These are phyloP conservation scores for Desoria tigrina DNA, from an alignment of 2,888 invertebrate species.

Conservation along the genomic window DNA sequence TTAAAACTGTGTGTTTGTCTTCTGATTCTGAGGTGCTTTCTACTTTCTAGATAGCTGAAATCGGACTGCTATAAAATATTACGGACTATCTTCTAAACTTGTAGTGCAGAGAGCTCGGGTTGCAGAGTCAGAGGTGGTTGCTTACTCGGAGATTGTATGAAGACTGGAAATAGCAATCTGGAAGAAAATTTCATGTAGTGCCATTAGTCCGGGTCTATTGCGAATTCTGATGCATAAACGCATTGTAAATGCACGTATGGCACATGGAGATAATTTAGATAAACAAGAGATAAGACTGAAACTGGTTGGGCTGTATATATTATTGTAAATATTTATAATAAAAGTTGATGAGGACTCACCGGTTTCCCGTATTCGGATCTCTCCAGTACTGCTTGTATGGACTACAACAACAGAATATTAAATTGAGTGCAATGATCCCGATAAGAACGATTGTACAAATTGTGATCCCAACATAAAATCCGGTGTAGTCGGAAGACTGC, in stretches of 20 bases:
- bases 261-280: too few species aligned
- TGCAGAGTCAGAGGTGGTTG: slow-evolving; percentile 66
- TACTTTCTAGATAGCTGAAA: too few species aligned
- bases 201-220: too few species aligned
- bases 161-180: slow-evolving; percentile 80
- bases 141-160: slow-evolving; percentile 79
- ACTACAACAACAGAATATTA: slow-evolving; percentile 79
- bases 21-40: not conserved
- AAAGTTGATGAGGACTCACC: too few species aligned
- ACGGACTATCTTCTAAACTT: slow-evolving; percentile 28
- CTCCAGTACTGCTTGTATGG: slow-evolving; percentile 78
- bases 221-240: slow-evolving; percentile 21
- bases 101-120: slow-evolving; percentile 41
- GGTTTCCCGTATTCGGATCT: slow-evolving; percentile 58
- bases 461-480: slow-evolving; percentile 79
- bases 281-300: not conserved
- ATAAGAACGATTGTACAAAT: slow-evolving; percentile 73
- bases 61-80: too few species aligned
- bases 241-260: not conserved
- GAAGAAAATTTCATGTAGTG: too few species aligned
- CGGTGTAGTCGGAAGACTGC: slow-evolving; percentile 67
- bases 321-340: not conserved
- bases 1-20: too few species aligned
- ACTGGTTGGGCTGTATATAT: not conserved
- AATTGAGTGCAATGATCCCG: slow-evolving; percentile 72